Base-by-base conservation (phyloP, 1,140 invertebrate species). In the Leucophenga varia region DNA sequence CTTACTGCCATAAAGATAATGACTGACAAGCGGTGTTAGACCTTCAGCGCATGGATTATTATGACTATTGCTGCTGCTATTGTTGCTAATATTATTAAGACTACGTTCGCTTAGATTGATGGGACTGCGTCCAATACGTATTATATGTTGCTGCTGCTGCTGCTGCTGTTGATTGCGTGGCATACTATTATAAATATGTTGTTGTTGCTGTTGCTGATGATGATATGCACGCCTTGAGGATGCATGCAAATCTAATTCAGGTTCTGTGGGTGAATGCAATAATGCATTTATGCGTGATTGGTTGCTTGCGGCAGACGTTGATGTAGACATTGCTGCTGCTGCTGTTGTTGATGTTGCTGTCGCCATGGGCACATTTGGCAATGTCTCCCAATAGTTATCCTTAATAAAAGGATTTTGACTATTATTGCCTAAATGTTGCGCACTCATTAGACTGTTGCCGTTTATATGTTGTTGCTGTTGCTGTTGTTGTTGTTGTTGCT, bases 341-440 rank as follows among this genome's bases (percentile, higher is more conserved):
- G 43, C 49, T 49, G 16, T 58, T 54, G 32, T 48, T 54, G 47
- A 10, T 46, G 38, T 47, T 30, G 25, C 25, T 30, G 25, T 8
- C 25, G 25, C 7, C 6, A 25, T 20, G 9, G 51, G 25, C 1
- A 31, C 48, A 20, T 53, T 51, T 3, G 46, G 48, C 8, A 40
- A 22, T 21, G 70, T 45, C 25, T 74, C 71, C 71, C 71, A 74
- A 30, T 74, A 74, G 44, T 65, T 64, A n/a, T 74, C 71, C 36
- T 72, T 73, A 18, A 74, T 69, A 19, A 74, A 74, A 1, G 71
- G 71, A 52, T 74, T 74, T 40, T 71, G 71, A 22, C 58, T 61
- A 13, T 43, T 9, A 37, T 9, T 37, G 35, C 35, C 18, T 8
- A 17, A 18, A 13, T 9, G 22, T 37, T 37, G 35, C n/a, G 10